These are phyloP conservation scores for Lacerta viridis DNA, from an alignment of 2,797 vertebrate genomes.

Conservation along the genomic window DNA sequence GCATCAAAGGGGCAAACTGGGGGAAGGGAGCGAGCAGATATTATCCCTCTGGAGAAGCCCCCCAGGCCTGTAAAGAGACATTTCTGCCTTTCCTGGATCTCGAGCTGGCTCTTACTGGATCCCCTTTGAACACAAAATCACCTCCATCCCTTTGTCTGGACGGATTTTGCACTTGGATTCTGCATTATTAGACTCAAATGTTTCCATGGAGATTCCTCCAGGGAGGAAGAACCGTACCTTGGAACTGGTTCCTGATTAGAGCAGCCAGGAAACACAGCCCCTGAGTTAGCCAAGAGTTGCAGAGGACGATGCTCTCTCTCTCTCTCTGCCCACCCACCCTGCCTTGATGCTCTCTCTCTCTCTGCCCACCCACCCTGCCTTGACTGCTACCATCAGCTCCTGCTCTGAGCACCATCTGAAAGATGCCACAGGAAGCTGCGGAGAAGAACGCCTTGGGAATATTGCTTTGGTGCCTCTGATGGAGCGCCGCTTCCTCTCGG, in stretches of 20 bases:
- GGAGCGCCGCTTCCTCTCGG: background rate
- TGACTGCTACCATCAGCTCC: background rate
- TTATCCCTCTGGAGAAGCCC: no score
- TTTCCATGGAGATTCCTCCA: background rate
- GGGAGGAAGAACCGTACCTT: background rate
- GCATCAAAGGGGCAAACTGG: background rate
- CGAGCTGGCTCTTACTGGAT: no score
- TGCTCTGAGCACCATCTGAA: background rate
- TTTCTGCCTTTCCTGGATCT: background rate
- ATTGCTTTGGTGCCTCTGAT: background rate
- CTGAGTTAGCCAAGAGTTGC: background rate
- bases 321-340: background rate
- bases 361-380: background rate
- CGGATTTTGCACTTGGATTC: background rate
- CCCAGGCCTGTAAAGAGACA: no score
- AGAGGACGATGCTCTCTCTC: background rate
- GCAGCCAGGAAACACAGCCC: background rate
- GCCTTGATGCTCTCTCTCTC: no score
- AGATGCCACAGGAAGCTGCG: background rate
- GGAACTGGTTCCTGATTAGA: background rate
- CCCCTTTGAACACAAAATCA: no score
- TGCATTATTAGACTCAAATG: background rate
- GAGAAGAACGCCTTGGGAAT: background rate
- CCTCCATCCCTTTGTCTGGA: background rate
- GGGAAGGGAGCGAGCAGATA: background rate